Base-by-base conservation (phyloP, 2,888 invertebrate species). In the Epiblema foenella region DNA sequence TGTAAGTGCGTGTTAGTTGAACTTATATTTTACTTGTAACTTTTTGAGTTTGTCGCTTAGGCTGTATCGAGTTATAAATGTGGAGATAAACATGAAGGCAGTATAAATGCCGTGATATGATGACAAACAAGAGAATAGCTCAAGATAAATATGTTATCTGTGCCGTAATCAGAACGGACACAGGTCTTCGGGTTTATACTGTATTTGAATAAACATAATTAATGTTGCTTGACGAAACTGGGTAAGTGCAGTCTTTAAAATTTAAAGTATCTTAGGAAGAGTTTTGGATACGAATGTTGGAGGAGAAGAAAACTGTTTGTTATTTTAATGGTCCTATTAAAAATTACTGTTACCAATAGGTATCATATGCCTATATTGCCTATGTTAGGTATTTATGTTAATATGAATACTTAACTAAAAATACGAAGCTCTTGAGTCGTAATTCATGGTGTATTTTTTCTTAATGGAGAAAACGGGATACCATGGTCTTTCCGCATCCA, bases 111-210 rank as follows among this genome's bases (percentile, higher is more conserved):
- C 49, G 66, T 71, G 66, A 71, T 71, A 73, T 57, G 68, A 78
- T 79, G 76, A 83, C 87, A 91, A 89, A 89, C 89, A 88, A 71
- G 78, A 78, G 85, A 83, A 86, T 84, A 83, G 80, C 81, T 79
- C 81, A 82, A 84, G 87, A 89, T 89, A 87, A 91, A 91, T 91
- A 75, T 84, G 85, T 89, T 91, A 91, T 89, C 90, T 84, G 75
- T 80, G 78, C 80, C 82, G 85, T 81, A 87, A 88, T 87, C 84
- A 85, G 85, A 85, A 90, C 87, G 91, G 92, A 91, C 91, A 91
- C 75, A 84, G 86, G 84, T 83, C 82, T 78, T 81, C 79, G 76
- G 74, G 77, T 76, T 76, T 79, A 70, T 70, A 79, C 77, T 75
- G 77, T 77, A 76, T 78, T 77, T 77, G 76, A 71, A 66, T 71